phyloP scores from a whole-genome alignment of 1,140 invertebrate species.

The Druon quercuslanigerum region DNA sequence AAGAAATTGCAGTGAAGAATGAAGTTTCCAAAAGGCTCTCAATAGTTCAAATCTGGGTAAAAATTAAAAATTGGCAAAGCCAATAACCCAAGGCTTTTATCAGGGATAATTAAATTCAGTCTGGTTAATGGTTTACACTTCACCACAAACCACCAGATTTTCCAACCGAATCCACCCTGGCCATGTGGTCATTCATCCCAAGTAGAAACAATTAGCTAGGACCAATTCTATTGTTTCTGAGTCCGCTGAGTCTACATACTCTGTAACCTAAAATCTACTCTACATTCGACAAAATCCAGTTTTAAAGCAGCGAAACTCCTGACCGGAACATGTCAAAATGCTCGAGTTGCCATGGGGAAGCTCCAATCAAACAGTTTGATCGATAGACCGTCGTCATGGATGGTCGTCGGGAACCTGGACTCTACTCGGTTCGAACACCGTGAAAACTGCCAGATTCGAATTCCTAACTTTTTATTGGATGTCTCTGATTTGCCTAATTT shows the following conservation, averaged over 20 bases:
- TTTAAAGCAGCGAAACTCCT: neutral
- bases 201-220: neutral
- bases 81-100: too few species aligned
- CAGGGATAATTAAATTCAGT: too few species aligned
- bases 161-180: neutral
- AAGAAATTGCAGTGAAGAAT: too few species aligned
- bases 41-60: too few species aligned
- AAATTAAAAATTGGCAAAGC: too few species aligned
- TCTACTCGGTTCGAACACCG: neutral
- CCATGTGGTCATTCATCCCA: neutral
- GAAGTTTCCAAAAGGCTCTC: too few species aligned
- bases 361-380: neutral
- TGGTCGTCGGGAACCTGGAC: neutral
- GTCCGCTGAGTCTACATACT: too few species aligned
- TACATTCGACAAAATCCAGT: neutral
- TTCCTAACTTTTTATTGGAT: neutral
- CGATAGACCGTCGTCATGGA: neutral
- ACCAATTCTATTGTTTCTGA: neutral
- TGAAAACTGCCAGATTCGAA: neutral
- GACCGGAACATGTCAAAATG: neutral
- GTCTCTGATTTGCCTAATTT: neutral
- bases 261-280: neutral
- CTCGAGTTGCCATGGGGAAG: conserved; percentile 17
- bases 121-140: neutral
- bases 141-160: neutral